Evolutionary conservation across 2,888 invertebrate genomes (phyloP), one percentile per base, ranked within the genome.

Genomic region (Litoditis marina): DNA sequence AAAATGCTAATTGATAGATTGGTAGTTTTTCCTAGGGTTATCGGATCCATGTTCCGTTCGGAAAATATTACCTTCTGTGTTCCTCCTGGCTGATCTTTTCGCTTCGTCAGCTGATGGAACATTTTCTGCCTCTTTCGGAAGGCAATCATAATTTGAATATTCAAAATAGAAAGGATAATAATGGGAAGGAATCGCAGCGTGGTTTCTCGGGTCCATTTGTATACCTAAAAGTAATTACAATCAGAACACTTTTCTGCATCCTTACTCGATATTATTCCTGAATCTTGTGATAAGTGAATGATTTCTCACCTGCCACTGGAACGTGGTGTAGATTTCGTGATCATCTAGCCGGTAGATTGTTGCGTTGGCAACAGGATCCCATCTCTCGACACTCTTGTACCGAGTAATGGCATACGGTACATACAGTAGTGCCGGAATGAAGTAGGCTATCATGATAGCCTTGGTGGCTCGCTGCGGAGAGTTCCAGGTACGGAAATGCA

Each of bases 401-500:
- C 81, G 65, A 0, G 73, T 76, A 27, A 77, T 60, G 0, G 76
- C 80, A 56, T 82, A 80, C 7, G 83, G 83, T n/a, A 83, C 55
- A 63, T 83, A 82, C 22, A 82, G 66, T 2, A 81, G 13, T 0
- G 77, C 70, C 2, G 81, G 78, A 16, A 83, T 52, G 8, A 74
- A 52, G 57, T 80, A 81, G 6, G 82, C 79, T 16, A 78, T 56
- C 27, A 74, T 60, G 31, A 83, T 82, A 3, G 80, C 78, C 42
- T 73, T 68, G 22, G 63, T 59, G 6, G 75, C 74, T 55, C 76
- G 56, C 52, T 72, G 68, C 2, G 80, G 81, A 13, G 78, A 78
- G 62, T 83, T 83, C 82, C 82, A 83, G 6, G 74, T 67, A 1
- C 83, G 78, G 57, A 83, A 83, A 60, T 77, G 76, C 72, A 82